Conservation (phyloP, 2,113 vertebrate genomes). For the Nycticebus coucang region DNA sequence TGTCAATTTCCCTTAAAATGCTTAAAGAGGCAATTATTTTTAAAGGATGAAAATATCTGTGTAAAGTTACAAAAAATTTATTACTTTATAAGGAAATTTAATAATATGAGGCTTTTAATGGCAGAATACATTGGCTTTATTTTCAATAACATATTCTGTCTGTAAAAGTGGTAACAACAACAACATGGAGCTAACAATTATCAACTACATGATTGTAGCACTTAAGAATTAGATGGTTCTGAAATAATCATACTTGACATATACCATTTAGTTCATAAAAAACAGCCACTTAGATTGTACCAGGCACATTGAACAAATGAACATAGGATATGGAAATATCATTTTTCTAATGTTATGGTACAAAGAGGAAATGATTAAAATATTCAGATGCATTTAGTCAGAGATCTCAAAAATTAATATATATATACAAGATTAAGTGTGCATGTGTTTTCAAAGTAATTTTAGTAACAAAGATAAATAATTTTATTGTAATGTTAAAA, state of each 20-base stretch:
- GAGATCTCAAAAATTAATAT: background rate
- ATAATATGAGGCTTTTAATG: conserved; percentile 8
- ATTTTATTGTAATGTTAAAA: conserved; percentile 18
- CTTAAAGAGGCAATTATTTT: background rate
- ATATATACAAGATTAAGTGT: background rate
- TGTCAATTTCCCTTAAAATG: background rate
- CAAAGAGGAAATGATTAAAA: background rate
- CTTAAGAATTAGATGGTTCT: conserved; percentile 45
- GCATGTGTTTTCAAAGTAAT: background rate
- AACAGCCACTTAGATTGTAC: conserved; percentile 51
- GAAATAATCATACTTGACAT: background rate
- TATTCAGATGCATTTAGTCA: background rate
- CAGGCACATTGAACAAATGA: conserved; percentile 41
- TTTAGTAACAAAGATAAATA: background rate
- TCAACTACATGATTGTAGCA: conserved; percentile 48
- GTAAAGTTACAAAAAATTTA: background rate
- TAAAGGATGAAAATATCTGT: background rate
- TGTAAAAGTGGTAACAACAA: conserved; percentile 57
- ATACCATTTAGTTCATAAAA: conserved; percentile 56
- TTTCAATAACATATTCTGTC: conserved; percentile 57
- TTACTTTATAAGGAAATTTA: conserved; percentile 19
- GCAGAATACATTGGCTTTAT: conserved; percentile 25
- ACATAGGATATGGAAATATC: background rate
- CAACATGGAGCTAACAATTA: conserved; percentile 57
- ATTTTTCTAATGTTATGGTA: background rate